Evolutionary conservation across 1,140 invertebrate species (phyloP).

Genomic region (Eriocheir sinensis): DNA sequence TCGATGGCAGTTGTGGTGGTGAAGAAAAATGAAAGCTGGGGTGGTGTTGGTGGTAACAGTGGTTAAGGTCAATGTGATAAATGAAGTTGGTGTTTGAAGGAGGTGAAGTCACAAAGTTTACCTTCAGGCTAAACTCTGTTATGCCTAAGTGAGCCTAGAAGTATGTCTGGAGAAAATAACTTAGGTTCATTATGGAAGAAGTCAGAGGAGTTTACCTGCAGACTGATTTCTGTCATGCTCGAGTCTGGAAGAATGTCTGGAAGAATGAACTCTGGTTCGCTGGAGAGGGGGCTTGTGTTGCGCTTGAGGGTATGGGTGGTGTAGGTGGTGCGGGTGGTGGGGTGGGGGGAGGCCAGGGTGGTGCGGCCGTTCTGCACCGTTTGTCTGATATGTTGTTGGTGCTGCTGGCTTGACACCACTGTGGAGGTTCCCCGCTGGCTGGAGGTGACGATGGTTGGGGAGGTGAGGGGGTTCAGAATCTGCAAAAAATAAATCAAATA

Average conservation of each 20-base stretch:
- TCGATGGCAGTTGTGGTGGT: too few relatives aligned
- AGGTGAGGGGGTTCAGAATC: constrained; percentile 42
- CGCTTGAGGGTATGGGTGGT: constrained; percentile 67
- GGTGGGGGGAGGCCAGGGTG: constrained; percentile 44
- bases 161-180: neutral
- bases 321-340: constrained; percentile 40
- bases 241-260: constrained; percentile 78
- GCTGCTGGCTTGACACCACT: constrained; percentile 38
- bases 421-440: constrained; percentile 57
- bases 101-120: too few relatives aligned
- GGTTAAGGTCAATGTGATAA: too few relatives aligned
- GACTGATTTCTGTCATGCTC: constrained; percentile 78
- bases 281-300: constrained; percentile 51
- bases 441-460: constrained; percentile 50
- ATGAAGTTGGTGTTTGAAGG: too few relatives aligned
- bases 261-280: constrained; percentile 77
- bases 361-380: constrained; percentile 72
- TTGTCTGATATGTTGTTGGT: constrained; percentile 65
- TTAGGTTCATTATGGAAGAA: neutral
- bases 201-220: constrained; percentile 56
- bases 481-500: constrained; percentile 2
- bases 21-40: too few relatives aligned
- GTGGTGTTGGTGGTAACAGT: too few relatives aligned
- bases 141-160: neutral
- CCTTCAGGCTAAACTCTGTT: too few relatives aligned